phyloP scores from a whole-genome alignment of 2,888 invertebrate genomes.

The Microchrysa polita region DNA sequence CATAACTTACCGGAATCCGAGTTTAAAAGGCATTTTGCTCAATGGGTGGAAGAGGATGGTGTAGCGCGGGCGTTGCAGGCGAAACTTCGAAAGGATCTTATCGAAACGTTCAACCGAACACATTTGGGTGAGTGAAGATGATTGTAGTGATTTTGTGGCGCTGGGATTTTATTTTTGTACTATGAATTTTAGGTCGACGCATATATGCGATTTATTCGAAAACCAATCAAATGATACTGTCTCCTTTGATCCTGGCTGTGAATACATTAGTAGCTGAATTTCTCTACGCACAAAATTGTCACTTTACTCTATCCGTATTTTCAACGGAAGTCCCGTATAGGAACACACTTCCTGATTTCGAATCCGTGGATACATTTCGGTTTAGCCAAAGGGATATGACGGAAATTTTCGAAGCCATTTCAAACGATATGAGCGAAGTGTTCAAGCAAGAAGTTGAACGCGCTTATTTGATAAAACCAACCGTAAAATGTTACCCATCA shows the following conservation, averaged over 20 bases:
- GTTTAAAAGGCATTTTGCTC: constrained; percentile 59
- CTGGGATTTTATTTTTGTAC: constrained; percentile 1
- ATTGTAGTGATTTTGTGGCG: not conserved
- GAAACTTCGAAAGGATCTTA: constrained; percentile 60
- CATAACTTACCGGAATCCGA: constrained; percentile 59
- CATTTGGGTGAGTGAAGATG: constrained; percentile 57
- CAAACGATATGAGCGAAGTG: constrained; percentile 44
- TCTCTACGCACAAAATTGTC: constrained; percentile 61
- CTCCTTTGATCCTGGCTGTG: constrained; percentile 57
- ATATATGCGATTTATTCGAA: constrained; percentile 54
- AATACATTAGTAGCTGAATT: constrained; percentile 63
- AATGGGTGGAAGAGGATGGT: constrained; percentile 61
- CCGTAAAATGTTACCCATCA: constrained; percentile 49
- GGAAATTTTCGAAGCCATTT: constrained; percentile 57
- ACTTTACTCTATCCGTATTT: constrained; percentile 62
- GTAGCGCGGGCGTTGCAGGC: constrained; percentile 59
- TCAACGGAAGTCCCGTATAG: constrained; percentile 61
- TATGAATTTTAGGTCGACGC: constrained; percentile 54
- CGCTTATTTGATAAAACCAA: constrained; percentile 48
- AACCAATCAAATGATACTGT: constrained; percentile 55
- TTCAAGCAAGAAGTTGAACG: constrained; percentile 48
- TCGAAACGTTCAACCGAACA: constrained; percentile 60
- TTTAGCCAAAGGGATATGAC: constrained; percentile 58
- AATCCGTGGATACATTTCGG: constrained; percentile 57
- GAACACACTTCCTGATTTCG: constrained; percentile 60